A percentile compares a stretch with the other conserved stretches of the same genome.
Evolutionary conservation across 2,888 invertebrate species (phyloP).

Genomic region (Eumerus sabulonum): DNA sequence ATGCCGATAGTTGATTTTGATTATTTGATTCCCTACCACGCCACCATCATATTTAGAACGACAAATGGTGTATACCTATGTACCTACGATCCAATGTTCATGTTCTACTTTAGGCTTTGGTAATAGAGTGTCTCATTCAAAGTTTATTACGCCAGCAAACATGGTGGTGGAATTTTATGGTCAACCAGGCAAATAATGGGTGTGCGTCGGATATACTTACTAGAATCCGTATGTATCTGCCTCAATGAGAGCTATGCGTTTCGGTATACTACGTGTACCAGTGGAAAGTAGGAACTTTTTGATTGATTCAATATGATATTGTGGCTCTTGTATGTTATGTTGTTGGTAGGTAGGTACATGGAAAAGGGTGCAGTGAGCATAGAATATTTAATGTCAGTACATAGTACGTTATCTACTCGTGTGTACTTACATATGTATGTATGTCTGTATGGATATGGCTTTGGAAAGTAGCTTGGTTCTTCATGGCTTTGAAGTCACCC

Average conservation of each 20-base stretch:
- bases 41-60: not conserved
- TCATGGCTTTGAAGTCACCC: too few species aligned
- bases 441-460: too few species aligned
- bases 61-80: too few species aligned
- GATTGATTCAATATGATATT: constrained; percentile 42
- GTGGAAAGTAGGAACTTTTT: constrained; percentile 30
- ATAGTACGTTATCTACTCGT: too few species aligned
- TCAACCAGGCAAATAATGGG: constrained; percentile 54
- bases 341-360: too few species aligned
- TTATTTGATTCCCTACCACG: too few species aligned
- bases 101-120: constrained; percentile 48
- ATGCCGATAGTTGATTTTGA: too few species aligned
- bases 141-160: constrained; percentile 13
- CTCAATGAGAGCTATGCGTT: constrained; percentile 19
- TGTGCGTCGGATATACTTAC: constrained; percentile 23
- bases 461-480: too few species aligned
- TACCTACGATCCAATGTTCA: not conserved
- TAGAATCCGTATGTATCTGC: constrained; percentile 33
- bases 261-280: not conserved
- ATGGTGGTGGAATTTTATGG: constrained; percentile 65
- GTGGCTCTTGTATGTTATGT: too few species aligned
- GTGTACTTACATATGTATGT: too few species aligned
- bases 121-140: constrained; percentile 31
- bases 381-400: too few species aligned
- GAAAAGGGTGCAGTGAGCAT: constrained; percentile 3